These are phyloP conservation scores for Loripinus fragilis DNA, from an alignment of 2,888 invertebrate genomes.

Conservation along the genomic window DNA sequence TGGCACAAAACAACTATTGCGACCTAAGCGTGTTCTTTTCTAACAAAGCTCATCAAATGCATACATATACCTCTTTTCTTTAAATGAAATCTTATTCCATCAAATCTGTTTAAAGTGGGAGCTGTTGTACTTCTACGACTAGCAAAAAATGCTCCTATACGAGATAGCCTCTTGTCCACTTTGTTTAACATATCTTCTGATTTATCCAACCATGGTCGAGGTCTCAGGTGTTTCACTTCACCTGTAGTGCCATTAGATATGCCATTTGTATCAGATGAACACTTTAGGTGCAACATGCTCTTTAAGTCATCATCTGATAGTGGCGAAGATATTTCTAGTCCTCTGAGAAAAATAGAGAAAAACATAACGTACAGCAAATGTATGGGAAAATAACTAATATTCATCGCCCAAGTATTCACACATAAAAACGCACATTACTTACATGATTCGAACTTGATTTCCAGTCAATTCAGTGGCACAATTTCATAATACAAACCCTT, in stretches of 20 bases:
- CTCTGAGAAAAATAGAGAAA: too few species aligned
- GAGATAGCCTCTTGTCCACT: conserved; percentile 47
- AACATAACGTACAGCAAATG: too few species aligned
- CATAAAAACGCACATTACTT: too few species aligned
- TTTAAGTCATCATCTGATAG: conserved; percentile 44
- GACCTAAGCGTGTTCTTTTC: too few species aligned
- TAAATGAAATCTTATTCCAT: conserved; percentile 56
- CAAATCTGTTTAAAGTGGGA: conserved; percentile 53
- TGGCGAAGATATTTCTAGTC: conserved; percentile 56
- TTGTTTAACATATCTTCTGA: conserved; percentile 6
- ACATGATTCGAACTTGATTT: too few species aligned
- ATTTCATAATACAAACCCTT: too few species aligned
- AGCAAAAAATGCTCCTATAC: conserved; percentile 38
- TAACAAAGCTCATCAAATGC: too few species aligned
- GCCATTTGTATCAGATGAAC: neutral
- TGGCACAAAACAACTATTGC: too few species aligned
- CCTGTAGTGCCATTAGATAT: conserved; percentile 14
- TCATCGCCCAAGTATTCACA: too few species aligned
- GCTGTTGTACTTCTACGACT: conserved; percentile 35
- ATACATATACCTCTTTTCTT: conserved; percentile 58
- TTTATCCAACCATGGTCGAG: conserved; percentile 42
- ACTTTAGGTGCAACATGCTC: conserved; percentile 27
- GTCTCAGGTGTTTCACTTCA: conserved; percentile 5
- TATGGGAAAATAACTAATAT: too few species aligned
- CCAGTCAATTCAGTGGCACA: too few species aligned